phyloP scores from a whole-genome alignment of 2,113 vertebrate genomes.

The Prunella fulvescens region DNA sequence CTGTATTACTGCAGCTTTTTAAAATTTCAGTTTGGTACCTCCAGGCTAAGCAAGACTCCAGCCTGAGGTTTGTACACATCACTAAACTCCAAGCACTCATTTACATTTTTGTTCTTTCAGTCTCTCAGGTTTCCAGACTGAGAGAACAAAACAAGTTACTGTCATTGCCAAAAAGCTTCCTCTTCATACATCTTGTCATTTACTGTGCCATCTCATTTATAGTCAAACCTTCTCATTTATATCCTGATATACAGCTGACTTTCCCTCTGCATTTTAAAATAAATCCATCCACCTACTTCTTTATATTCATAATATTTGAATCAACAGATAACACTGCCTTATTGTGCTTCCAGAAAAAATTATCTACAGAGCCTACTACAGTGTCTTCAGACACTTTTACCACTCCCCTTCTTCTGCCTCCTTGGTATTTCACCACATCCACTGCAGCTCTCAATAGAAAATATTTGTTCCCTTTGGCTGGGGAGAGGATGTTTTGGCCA shows the following conservation, averaged over 20 bases:
- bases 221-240: conserved; percentile 23
- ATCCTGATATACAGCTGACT: not conserved
- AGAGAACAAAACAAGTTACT: not conserved
- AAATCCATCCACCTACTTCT: not conserved
- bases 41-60: not conserved
- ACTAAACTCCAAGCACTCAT: not conserved
- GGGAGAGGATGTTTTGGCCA: not conserved
- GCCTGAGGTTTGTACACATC: not conserved
- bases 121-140: not conserved
- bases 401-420: not conserved
- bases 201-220: not conserved
- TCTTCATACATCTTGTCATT: not conserved
- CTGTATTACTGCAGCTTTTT: not conserved
- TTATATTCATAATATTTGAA: not conserved
- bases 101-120: conserved; percentile 22
- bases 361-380: not conserved
- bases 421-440: not conserved
- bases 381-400: not conserved
- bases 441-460: not conserved
- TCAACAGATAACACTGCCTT: not conserved
- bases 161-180: not conserved
- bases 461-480: not conserved
- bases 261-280: conserved; percentile 18
- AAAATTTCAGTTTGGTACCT: not conserved
- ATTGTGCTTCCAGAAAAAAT: not conserved